These are phyloP conservation scores for Cydia amplana DNA, from an alignment of 1,140 invertebrate species.

Conservation along the genomic window DNA sequence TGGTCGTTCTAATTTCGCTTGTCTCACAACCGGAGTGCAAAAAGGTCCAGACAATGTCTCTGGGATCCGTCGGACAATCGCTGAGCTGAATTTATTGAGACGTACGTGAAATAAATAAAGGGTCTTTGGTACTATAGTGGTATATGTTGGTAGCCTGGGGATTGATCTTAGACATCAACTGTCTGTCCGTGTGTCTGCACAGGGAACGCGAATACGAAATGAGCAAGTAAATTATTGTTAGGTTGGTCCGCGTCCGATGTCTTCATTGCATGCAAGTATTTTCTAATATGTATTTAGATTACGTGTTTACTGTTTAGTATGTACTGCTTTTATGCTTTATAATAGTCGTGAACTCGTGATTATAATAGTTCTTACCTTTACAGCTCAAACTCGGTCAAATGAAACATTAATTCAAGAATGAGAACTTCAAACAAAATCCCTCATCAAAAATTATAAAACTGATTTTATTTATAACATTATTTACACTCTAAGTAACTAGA, in stretches of 20 bases:
- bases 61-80: slow-evolving; percentile 63
- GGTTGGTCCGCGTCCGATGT: slow-evolving; percentile 1
- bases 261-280: slow-evolving; percentile 14
- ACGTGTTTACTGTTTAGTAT: not conserved
- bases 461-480: too few species aligned
- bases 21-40: slow-evolving; percentile 17
- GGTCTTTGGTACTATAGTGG: slow-evolving; percentile 35
- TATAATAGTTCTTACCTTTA: not conserved
- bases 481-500: too few species aligned
- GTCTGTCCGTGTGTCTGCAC: slow-evolving; percentile 55
- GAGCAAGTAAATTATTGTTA: slow-evolving; percentile 14
- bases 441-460: too few species aligned
- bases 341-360: not conserved
- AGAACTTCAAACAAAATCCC: too few species aligned
- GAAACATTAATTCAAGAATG: too few species aligned
- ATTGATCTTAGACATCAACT: slow-evolving; percentile 73
- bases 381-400: too few species aligned
- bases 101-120: slow-evolving; percentile 52
- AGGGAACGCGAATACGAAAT: slow-evolving; percentile 14
- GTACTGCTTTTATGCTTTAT: not conserved
- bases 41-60: slow-evolving; percentile 51
- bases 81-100: slow-evolving; percentile 72
- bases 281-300: not conserved
- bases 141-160: slow-evolving; percentile 46
- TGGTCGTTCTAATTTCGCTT: slow-evolving; percentile 17